Conservation (phyloP, 2,888 invertebrate genomes). For the Ormyrus nitidulus region DNA sequence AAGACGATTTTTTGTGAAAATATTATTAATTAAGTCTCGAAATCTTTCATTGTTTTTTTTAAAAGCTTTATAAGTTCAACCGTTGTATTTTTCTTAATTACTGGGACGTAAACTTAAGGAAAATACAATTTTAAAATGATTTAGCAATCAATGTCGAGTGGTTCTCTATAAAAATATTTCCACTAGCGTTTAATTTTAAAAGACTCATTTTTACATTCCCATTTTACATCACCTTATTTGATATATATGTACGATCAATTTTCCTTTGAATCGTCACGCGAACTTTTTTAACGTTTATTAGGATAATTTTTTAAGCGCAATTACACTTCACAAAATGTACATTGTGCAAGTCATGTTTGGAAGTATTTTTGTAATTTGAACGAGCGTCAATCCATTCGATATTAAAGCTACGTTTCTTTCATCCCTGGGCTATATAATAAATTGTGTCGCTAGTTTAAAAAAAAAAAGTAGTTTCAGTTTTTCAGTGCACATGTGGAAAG, state of each 20-base stretch:
- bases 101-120: not conserved
- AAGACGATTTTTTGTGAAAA: conserved; percentile 39
- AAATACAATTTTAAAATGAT: conserved; percentile 8
- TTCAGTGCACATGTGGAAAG: conserved; percentile 40
- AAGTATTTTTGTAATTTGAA: conserved; percentile 24
- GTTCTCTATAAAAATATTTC: conserved; percentile 34
- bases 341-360: conserved; percentile 27
- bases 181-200: conserved; percentile 32
- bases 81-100: not conserved
- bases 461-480: conserved; percentile 41
- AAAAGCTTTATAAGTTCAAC: not conserved
- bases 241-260: conserved; percentile 6
- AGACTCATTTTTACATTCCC: conserved; percentile 52
- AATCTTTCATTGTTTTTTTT: conserved; percentile 9
- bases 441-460: conserved; percentile 46
- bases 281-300: conserved; percentile 37
- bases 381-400: conserved; percentile 5
- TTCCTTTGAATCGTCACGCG: conserved; percentile 16
- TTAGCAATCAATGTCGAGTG: not conserved
- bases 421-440: conserved; percentile 48
- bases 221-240: conserved; percentile 35
- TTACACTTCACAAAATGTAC: conserved; percentile 25
- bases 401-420: conserved; percentile 28
- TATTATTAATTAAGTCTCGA: conserved; percentile 22
- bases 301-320: conserved; percentile 26